Base-by-base conservation (phyloP, 2,113 vertebrate species). In the Cyphomyrus discorhynchus region DNA sequence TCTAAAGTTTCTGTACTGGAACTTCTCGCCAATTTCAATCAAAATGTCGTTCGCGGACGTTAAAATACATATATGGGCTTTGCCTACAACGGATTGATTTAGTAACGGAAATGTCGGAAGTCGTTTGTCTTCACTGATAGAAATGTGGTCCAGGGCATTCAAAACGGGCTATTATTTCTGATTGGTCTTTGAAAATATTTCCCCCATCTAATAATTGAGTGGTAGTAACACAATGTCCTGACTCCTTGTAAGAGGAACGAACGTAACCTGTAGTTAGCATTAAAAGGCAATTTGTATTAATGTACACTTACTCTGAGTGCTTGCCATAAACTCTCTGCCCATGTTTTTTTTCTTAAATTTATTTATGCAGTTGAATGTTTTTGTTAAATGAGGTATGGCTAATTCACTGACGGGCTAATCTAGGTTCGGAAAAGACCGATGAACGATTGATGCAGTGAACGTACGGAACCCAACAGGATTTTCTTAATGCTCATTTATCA, bases 351-450 rank as follows among this genome's bases (percentile, higher is more conserved):
- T 15, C n/a, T n/a, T n/a, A n/a, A n/a, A n/a, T 45, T 70, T 27
- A 5, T 13, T 84, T 45, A 58, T 56, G 50, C 31, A 56, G 74
- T 19, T 45, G 21, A 70, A 46, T 82, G 88, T 39, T 58, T 89
- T 56, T 84, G 88, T 83, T 89, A 83, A 89, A 89, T 56, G 53
- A 82, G 53, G 88, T 80, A 56, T 83, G 27, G 8, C 31, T 56
- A 56, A 89, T 53, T 58, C 56, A 58, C 74, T 84, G 77, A 89
- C 84, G 35, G 77, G 31, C 50, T 85, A 52, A 89, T 89, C 21
- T 19, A 88, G 62, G 62, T 62, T 88, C 35, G 15, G 62, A 50
- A 88, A 42, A 5, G 52, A 35, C 53, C 45, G 21, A 42, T 46
- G 77, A 17, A 24, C 3, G 21, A 58, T 35, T 52, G 50, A 58